phyloP scores from a whole-genome alignment of 2,113 vertebrate species.

The Odobenus rosmarus region DNA sequence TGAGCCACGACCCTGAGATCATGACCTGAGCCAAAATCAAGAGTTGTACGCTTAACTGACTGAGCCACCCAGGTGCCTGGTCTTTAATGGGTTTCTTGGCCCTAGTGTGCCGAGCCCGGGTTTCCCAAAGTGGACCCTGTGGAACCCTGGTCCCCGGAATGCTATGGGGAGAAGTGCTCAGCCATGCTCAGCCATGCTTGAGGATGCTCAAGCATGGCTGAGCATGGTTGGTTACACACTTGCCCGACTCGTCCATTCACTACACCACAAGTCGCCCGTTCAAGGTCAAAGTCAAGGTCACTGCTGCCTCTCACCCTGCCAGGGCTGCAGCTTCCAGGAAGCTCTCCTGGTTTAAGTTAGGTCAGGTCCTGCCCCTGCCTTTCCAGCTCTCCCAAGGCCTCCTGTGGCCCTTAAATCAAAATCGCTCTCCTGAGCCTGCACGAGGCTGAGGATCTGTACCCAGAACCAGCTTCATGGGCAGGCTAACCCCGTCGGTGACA shows the following conservation, averaged over 20 bases:
- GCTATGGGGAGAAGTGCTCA: background rate
- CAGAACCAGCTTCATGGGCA: background rate
- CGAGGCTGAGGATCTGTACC: too few species aligned
- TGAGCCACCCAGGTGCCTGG: background rate
- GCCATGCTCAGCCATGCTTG: too few species aligned
- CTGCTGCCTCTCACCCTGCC: rapidly evolving
- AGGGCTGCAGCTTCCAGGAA: background rate
- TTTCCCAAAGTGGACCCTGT: background rate
- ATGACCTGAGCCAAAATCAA: background rate
- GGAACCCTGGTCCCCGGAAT: background rate
- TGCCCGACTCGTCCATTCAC: rapidly evolving
- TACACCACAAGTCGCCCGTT: rapidly evolving
- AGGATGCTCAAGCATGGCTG: background rate
- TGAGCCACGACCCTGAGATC: background rate
- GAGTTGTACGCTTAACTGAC: background rate
- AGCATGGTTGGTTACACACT: rapidly evolving
- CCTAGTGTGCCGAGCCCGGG: rapidly evolving
- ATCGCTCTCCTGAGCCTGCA: background rate
- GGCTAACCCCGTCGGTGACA: background rate
- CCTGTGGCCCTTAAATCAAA: background rate
- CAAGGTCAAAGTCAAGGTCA: background rate
- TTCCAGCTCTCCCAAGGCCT: background rate
- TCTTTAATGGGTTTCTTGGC: background rate
- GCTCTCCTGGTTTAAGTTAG: background rate
- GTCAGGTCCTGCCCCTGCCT: background rate